Evolutionary conservation across 2,888 invertebrate species (phyloP).

Genomic region (Antheraea yamamai): DNA sequence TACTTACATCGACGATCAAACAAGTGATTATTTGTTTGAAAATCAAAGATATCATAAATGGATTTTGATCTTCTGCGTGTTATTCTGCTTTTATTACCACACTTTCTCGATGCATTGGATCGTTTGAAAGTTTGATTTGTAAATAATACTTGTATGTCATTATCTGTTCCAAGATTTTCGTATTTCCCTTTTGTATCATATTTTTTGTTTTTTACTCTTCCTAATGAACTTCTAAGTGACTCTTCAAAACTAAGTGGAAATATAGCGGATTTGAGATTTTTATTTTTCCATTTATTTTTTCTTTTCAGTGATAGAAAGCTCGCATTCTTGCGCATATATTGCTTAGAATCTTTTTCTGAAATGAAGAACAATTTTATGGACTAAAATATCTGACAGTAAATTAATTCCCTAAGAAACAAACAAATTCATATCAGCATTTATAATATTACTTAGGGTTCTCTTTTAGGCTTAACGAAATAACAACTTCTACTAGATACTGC

Average conservation of each 20-base stretch:
- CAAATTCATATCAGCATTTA: not conserved
- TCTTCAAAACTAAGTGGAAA: not conserved
- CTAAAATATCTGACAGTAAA: too few species aligned
- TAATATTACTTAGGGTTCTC: not conserved
- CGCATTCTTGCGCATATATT: slow-evolving; percentile 21
- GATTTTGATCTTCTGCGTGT: not conserved
- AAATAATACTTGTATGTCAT: slow-evolving; percentile 32
- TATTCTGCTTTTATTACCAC: not conserved
- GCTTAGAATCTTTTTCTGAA: slow-evolving; percentile 28
- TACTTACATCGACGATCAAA: slow-evolving; percentile 24
- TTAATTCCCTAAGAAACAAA: too few species aligned
- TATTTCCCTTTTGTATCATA: not conserved
- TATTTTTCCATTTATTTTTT: slow-evolving; percentile 12
- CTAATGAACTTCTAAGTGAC: not conserved
- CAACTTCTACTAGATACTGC: not conserved
- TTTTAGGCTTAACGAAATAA: not conserved
- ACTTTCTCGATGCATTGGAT: slow-evolving; percentile 1
- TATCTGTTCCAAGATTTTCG: not conserved
- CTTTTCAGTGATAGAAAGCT: slow-evolving; percentile 25
- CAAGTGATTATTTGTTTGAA: slow-evolving; percentile 29
- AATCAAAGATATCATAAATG: slow-evolving; percentile 34
- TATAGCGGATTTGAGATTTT: not conserved
- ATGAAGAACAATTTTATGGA: slow-evolving; percentile 18
- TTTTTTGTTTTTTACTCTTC: slow-evolving; percentile 18
- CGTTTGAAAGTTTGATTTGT: slow-evolving; percentile 22